Conservation (phyloP, 2,888 invertebrate genomes). For the Thecocarcelia acutangulata region DNA sequence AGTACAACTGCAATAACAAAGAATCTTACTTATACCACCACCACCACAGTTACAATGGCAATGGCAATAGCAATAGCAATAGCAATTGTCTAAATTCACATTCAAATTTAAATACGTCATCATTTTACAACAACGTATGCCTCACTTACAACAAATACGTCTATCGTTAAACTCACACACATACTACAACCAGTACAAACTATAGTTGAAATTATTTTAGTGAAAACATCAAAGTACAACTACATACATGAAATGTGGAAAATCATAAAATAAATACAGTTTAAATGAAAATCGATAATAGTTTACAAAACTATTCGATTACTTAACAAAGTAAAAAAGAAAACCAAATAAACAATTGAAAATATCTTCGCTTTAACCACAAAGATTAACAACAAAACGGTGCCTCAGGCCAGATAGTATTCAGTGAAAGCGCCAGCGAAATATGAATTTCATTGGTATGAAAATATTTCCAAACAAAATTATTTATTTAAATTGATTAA, state of each 20-base stretch:
- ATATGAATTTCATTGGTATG: constrained; percentile 82
- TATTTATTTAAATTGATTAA: neutral
- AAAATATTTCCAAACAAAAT: constrained; percentile 52
- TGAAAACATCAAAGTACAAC: constrained; percentile 65
- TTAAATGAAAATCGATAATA: constrained; percentile 26
- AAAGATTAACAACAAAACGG: constrained; percentile 74
- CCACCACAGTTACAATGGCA: constrained; percentile 25
- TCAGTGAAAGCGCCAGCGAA: constrained; percentile 82
- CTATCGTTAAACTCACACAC: constrained; percentile 53
- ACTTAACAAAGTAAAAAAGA: constrained; percentile 22
- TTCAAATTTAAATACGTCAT: constrained; percentile 45
- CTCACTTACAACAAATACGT: constrained; percentile 56
- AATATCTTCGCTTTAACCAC: constrained; percentile 33
- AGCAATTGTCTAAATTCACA: constrained; percentile 36
- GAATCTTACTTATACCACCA: too few species aligned
- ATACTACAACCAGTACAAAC: constrained; percentile 39
- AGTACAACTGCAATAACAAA: constrained; percentile 44
- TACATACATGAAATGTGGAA: constrained; percentile 13
- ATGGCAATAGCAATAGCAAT: constrained; percentile 26
- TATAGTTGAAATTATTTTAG: constrained; percentile 40
- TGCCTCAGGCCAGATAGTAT: constrained; percentile 81
- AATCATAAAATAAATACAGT: constrained; percentile 2
- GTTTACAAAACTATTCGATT: constrained; percentile 48
- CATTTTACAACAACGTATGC: constrained; percentile 55
- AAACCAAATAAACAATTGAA: constrained; percentile 39